These are phyloP conservation scores for Ataeniobius toweri DNA, from an alignment of 2,797 vertebrate species.

Conservation along the genomic window DNA sequence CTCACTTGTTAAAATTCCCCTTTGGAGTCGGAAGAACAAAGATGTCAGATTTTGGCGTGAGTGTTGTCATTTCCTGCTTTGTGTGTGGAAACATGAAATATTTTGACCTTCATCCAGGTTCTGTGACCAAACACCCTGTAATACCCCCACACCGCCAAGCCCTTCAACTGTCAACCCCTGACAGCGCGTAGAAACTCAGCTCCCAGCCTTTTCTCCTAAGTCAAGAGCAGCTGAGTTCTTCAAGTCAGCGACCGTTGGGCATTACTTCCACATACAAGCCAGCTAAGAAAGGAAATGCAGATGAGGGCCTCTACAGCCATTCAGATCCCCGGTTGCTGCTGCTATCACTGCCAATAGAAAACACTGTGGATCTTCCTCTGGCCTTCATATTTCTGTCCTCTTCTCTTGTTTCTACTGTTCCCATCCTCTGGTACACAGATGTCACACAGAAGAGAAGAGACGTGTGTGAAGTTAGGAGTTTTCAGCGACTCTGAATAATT, in stretches of 20 bases:
- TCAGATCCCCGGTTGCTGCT: constrained; percentile 17
- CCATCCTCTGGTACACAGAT: not conserved
- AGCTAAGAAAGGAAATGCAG: constrained; percentile 90
- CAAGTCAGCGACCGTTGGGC: constrained; percentile 82
- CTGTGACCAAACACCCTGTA: not conserved
- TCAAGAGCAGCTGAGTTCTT: constrained; percentile 63
- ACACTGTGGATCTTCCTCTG: constrained; percentile 28
- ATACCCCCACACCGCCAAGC: not conserved
- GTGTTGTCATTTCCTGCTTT: not conserved
- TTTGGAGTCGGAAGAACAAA: not conserved
- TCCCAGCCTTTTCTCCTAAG: constrained; percentile 17
- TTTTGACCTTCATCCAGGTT: not conserved
- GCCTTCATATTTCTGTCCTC: constrained; percentile 19
- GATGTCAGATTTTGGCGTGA: not conserved
- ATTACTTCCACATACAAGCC: constrained; percentile 89
- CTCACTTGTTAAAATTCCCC: not conserved
- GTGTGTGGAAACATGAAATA: not conserved
- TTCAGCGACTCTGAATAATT: not conserved
- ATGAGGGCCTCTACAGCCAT: constrained; percentile 82
- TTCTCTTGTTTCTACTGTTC: constrained; percentile 1
- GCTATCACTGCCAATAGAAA: constrained; percentile 52
- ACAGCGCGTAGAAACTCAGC: not conserved
- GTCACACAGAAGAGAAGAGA: not conserved
- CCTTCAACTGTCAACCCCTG: not conserved
- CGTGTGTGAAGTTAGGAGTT: not conserved